Percentiles rank a stretch among this genome's conserved stretches.
phyloP scores from a whole-genome alignment of 2,888 invertebrate genomes.

The Danaus chrysippus region DNA sequence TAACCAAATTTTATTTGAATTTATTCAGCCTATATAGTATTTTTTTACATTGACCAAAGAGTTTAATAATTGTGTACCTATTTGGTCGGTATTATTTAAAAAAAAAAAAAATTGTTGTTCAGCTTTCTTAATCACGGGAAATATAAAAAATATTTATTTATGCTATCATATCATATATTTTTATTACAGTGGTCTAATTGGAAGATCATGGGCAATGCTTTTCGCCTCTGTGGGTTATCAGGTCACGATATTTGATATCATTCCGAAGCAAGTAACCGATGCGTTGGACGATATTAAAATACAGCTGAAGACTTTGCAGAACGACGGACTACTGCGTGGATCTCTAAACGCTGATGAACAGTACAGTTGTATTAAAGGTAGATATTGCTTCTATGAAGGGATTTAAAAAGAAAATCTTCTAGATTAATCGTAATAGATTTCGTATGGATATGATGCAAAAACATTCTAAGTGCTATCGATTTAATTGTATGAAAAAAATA shows the following conservation, averaged over 20 bases:
- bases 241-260: conserved; percentile 91
- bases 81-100: too few species aligned
- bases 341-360: conserved; percentile 86
- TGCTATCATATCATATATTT: conserved; percentile 2
- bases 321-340: conserved; percentile 87
- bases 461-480: too few species aligned
- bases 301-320: conserved; percentile 85
- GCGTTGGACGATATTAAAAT: conserved; percentile 86
- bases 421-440: too few species aligned
- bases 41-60: too few species aligned
- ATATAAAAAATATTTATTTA: too few species aligned
- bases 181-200: conserved; percentile 92
- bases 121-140: too few species aligned
- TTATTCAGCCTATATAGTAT: too few species aligned
- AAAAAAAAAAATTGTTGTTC: too few species aligned
- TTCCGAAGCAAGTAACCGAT: conserved; percentile 84
- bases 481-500: too few species aligned
- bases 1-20: too few species aligned
- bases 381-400: not conserved
- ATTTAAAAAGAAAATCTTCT: not conserved
- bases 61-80: too few species aligned
- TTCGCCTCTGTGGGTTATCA: conserved; percentile 95
- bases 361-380: conserved; percentile 86
- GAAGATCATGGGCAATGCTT: conserved; percentile 97
- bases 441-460: too few species aligned